Conservation (phyloP, 1,140 invertebrate genomes). For the Aphelinus certus region DNA sequence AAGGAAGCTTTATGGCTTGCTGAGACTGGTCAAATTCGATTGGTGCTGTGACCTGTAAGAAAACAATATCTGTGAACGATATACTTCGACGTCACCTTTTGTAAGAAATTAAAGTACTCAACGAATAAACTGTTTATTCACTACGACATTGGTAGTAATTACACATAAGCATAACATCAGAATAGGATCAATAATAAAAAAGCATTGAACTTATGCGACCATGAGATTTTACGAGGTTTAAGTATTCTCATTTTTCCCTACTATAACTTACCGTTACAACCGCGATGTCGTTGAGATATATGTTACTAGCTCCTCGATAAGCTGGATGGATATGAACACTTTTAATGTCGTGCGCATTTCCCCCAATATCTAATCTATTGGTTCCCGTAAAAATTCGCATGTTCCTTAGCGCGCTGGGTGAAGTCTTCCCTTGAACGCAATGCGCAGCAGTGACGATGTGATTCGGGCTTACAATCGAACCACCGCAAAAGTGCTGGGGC, state of each 20-base stretch:
- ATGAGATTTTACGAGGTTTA: too few species aligned
- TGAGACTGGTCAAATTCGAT: neutral
- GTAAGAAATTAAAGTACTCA: too few species aligned
- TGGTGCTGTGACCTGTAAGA: too few species aligned
- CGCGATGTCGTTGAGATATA: slow-evolving; percentile 12
- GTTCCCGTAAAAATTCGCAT: slow-evolving; percentile 9
- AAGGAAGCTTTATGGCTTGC: neutral
- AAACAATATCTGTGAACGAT: too few species aligned
- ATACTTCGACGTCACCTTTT: too few species aligned
- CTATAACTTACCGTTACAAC: neutral
- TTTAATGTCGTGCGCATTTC: neutral
- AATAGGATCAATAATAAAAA: too few species aligned
- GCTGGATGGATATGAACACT: neutral
- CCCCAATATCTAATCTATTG: neutral
- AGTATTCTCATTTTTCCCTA: too few species aligned
- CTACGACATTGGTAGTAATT: too few species aligned
- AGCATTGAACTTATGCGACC: too few species aligned
- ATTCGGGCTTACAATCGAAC: slow-evolving; percentile 1
- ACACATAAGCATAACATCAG: too few species aligned
- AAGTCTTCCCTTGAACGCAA: neutral
- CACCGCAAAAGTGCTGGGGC: slow-evolving; percentile 12
- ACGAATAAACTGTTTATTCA: too few species aligned
- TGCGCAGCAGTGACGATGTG: slow-evolving; percentile 24
- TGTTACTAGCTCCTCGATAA: neutral
- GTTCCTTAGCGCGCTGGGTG: neutral